These are phyloP conservation scores for Thyatira batis DNA, from an alignment of 2,888 invertebrate genomes.

Conservation along the genomic window DNA sequence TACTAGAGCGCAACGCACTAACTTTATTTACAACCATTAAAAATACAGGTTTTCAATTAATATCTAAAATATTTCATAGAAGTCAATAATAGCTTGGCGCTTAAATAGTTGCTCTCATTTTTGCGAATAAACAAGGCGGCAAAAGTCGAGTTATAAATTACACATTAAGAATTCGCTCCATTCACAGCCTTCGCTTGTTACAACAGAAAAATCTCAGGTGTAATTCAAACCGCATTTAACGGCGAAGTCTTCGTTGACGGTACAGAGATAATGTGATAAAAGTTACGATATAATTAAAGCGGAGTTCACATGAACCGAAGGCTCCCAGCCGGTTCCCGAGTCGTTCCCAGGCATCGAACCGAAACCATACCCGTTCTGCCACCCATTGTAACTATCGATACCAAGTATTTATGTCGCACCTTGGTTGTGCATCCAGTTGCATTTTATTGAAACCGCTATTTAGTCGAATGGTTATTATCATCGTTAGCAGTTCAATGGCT, in stretches of 20 bases:
- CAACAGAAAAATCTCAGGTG: background rate
- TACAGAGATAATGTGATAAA: slow-evolving; percentile 27
- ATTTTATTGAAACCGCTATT: background rate
- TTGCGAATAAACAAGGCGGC: background rate
- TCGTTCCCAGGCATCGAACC: slow-evolving; percentile 65
- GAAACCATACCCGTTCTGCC: slow-evolving; percentile 41
- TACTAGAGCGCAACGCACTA: no score
- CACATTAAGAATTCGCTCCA: background rate
- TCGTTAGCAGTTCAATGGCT: background rate
- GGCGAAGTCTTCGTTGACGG: slow-evolving; percentile 1
- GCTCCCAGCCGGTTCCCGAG: slow-evolving; percentile 31
- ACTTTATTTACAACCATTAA: background rate
- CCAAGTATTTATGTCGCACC: background rate
- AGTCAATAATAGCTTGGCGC: background rate
- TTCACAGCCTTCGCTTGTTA: background rate
- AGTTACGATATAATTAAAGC: slow-evolving; percentile 25
- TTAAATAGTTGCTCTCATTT: background rate
- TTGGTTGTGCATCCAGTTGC: background rate
- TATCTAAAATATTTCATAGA: background rate
- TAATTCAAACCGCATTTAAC: slow-evolving; percentile 3
- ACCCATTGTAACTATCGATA: slow-evolving; percentile 25
- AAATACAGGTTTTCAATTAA: background rate
- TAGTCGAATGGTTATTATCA: background rate
- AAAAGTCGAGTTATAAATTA: background rate
- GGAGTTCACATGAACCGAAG: slow-evolving; percentile 12